Conservation (phyloP, 2,888 invertebrate species). For the Andrena dorsata region DNA sequence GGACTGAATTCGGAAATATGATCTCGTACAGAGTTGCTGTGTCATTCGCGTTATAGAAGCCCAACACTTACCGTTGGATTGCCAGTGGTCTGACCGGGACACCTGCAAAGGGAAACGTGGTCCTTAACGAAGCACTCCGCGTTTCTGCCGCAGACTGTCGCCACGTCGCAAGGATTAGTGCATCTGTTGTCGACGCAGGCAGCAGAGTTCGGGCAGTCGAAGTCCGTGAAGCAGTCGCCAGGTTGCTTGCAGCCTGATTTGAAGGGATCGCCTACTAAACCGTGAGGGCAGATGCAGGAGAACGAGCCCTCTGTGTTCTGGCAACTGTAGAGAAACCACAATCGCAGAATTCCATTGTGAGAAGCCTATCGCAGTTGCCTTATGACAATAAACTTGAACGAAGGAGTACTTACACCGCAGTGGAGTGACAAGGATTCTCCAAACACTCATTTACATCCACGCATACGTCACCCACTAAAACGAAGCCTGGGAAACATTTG, state of each 20-base stretch:
- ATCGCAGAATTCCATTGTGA: neutral
- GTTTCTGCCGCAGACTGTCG: slow-evolving; percentile 90
- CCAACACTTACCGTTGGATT: slow-evolving; percentile 87
- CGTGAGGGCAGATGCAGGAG: slow-evolving; percentile 91
- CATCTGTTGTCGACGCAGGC: slow-evolving; percentile 92
- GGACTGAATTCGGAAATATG: slow-evolving; percentile 71
- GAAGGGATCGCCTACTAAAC: slow-evolving; percentile 92
- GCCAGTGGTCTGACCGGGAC: slow-evolving; percentile 91
- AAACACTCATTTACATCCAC: slow-evolving; percentile 93
- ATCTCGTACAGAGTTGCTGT: no score
- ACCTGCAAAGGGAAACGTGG: slow-evolving; percentile 91
- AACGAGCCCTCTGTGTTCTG: slow-evolving; percentile 92
- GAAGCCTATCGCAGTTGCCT: neutral
- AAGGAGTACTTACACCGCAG: slow-evolving; percentile 86
- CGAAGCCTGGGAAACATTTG: slow-evolving; percentile 91
- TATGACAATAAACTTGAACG: slow-evolving; percentile 57
- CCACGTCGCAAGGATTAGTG: slow-evolving; percentile 90
- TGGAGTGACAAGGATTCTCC: slow-evolving; percentile 91
- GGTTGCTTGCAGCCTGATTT: slow-evolving; percentile 92
- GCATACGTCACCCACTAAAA: slow-evolving; percentile 89
- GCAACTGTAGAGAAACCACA: slow-evolving; percentile 86
- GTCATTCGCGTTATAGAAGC: neutral
- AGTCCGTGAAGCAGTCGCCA: slow-evolving; percentile 92
- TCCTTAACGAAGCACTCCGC: slow-evolving; percentile 90
- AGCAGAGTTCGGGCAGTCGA: slow-evolving; percentile 92